A percentile compares a stretch with the other conserved stretches of the same genome.
These are phyloP conservation scores for Cyprinodon variegatus DNA, from an alignment of 2,113 vertebrate genomes.

Conservation along the genomic window DNA sequence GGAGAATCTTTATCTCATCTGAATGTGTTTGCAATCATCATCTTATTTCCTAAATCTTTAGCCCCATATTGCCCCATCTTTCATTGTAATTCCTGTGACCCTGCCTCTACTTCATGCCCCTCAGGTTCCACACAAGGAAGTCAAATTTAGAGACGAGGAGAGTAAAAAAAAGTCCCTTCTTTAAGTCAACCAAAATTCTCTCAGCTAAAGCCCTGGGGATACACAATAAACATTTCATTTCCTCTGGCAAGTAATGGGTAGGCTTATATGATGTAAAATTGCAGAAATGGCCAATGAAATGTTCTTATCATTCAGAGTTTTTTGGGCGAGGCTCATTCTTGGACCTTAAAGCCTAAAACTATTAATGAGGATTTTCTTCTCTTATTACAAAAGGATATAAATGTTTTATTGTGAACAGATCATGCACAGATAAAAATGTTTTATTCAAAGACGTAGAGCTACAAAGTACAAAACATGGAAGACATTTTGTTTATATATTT, in stretches of 20 bases:
- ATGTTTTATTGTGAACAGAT: slow-evolving; percentile 4
- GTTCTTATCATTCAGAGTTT: slow-evolving; percentile 60
- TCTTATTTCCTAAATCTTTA: neutral
- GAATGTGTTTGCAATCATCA: neutral
- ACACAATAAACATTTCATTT: slow-evolving; percentile 83
- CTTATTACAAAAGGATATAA: slow-evolving; percentile 21
- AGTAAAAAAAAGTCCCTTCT: slow-evolving; percentile 64
- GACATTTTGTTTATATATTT: neutral
- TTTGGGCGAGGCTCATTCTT: slow-evolving; percentile 29
- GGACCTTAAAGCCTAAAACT: slow-evolving; percentile 15
- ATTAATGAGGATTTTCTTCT: slow-evolving; percentile 31
- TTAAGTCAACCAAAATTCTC: slow-evolving; percentile 58
- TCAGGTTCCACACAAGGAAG: slow-evolving; percentile 54
- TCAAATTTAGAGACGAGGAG: slow-evolving; percentile 50
- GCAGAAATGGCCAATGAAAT: slow-evolving; percentile 57
- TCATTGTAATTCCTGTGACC: slow-evolving; percentile 51
- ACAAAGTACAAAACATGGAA: neutral
- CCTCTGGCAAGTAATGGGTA: slow-evolving; percentile 75
- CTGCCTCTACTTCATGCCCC: slow-evolving; percentile 46
- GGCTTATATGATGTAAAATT: slow-evolving; percentile 75
- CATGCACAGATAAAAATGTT: slow-evolving; percentile 21
- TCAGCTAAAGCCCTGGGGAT: slow-evolving; percentile 61
- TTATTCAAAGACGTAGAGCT: slow-evolving; percentile 20
- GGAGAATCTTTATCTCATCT: neutral
- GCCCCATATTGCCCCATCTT: slow-evolving; percentile 15